Percentiles rank a stretch among this genome's conserved stretches.
These are phyloP conservation scores for Cladopsammia gracilis DNA, from an alignment of 64 coral and sea anemone genomes.

Conservation along the genomic window DNA sequence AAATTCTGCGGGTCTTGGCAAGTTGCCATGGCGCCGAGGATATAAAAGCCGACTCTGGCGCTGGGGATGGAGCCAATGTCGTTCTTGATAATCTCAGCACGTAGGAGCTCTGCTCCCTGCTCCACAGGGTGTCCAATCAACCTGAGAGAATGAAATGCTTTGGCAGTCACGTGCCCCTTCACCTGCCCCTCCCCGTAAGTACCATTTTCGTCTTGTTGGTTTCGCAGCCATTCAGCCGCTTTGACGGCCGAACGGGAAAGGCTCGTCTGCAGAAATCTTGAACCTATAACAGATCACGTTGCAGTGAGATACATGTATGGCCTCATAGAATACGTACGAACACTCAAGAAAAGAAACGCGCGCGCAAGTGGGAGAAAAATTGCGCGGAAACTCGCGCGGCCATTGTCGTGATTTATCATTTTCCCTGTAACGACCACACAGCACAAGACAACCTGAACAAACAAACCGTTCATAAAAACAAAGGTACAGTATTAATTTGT, in stretches of 20 bases:
- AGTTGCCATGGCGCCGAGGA: constrained; percentile 27
- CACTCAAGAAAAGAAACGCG: too few relatives aligned
- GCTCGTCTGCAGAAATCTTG: constrained; percentile 12
- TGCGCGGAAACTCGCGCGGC: too few relatives aligned
- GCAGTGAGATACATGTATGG: too few relatives aligned
- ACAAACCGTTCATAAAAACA: too few relatives aligned
- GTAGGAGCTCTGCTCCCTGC: constrained; percentile 4
- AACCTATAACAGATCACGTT: constrained; percentile 3
- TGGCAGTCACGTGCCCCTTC: neutral
- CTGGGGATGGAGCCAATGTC: constrained; percentile 23
- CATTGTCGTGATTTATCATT: too few relatives aligned
- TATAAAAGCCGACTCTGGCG: constrained; percentile 5
- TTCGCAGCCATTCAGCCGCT: constrained; percentile 47
- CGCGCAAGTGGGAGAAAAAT: too few relatives aligned
- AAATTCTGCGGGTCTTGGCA: constrained; percentile 42
- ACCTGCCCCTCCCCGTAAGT: constrained; percentile 18
- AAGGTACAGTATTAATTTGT: too few relatives aligned
- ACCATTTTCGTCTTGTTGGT: constrained; percentile 32
- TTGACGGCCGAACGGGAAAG: constrained; percentile 38
- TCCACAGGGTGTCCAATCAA: constrained; percentile 41
- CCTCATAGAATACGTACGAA: too few relatives aligned
- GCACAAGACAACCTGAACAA: too few relatives aligned
- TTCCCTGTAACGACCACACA: too few relatives aligned
- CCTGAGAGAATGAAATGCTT: constrained; percentile 26
- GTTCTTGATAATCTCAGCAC: constrained; percentile 29